These are phyloP conservation scores for Ennomos fuscantarius DNA, from an alignment of 2,888 invertebrate species.

Conservation along the genomic window DNA sequence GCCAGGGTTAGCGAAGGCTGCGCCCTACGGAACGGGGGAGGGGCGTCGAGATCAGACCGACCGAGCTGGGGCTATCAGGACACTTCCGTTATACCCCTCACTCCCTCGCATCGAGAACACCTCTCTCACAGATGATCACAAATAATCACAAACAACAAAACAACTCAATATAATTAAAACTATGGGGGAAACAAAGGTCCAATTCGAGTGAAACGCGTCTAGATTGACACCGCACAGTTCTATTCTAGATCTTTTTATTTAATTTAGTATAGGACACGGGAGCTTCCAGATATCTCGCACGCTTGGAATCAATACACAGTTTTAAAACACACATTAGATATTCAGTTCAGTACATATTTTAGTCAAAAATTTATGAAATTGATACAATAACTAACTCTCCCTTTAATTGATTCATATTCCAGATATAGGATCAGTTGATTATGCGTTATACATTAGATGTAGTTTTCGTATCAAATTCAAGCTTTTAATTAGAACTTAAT, in stretches of 20 bases:
- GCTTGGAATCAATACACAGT: slow-evolving; percentile 64
- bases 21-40: slow-evolving; percentile 78
- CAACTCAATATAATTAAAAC: slow-evolving; percentile 77
- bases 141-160: slow-evolving; percentile 79
- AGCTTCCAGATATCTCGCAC: slow-evolving; percentile 65
- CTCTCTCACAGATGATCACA: slow-evolving; percentile 84
- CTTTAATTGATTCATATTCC: neutral
- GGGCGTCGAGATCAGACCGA: slow-evolving; percentile 77
- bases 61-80: slow-evolving; percentile 80
- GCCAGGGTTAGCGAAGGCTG: slow-evolving; percentile 84
- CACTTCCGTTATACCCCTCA: slow-evolving; percentile 84
- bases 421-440: neutral
- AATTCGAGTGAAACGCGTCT: slow-evolving; percentile 67
- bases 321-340: slow-evolving; percentile 49
- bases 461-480: slow-evolving; percentile 61
- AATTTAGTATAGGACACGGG: slow-evolving; percentile 46
- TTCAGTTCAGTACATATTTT: slow-evolving; percentile 35
- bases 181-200: slow-evolving; percentile 68
- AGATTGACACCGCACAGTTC: slow-evolving; percentile 62
- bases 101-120: slow-evolving; percentile 85
- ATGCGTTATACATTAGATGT: neutral
- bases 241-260: slow-evolving; percentile 44
- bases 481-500: slow-evolving; percentile 28
- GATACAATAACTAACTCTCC: slow-evolving; percentile 50
- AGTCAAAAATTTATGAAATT: slow-evolving; percentile 43